Conservation (phyloP, 2,888 invertebrate genomes). For the Harpalus rufipes region DNA sequence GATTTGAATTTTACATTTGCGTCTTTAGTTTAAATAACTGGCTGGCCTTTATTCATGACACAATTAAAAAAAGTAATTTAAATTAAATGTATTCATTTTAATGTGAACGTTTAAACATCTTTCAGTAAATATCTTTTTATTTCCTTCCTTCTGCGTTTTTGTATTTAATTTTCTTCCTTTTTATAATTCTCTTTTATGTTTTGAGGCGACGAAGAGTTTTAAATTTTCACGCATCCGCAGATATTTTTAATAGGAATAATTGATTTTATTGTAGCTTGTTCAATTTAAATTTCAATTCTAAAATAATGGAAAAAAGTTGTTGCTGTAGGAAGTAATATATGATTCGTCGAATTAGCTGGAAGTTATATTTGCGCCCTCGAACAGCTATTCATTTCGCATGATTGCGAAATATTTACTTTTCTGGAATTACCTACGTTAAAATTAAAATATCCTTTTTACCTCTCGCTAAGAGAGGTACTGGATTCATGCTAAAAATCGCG, state of each 20-base stretch:
- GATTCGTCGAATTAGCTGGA: not conserved
- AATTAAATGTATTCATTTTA: conserved; percentile 54
- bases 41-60: conserved; percentile 45
- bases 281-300: conserved; percentile 53
- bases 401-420: not conserved
- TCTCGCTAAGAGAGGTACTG: too few relatives aligned
- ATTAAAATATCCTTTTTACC: not conserved
- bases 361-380: not conserved
- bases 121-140: conserved; percentile 54
- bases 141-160: conserved; percentile 43
- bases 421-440: not conserved
- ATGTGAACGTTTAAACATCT: conserved; percentile 50
- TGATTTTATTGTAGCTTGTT: conserved; percentile 58
- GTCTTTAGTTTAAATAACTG: conserved; percentile 44
- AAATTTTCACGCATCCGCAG: conserved; percentile 55
- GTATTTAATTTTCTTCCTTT: conserved; percentile 42
- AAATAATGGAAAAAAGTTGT: conserved; percentile 36
- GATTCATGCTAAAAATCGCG: too few relatives aligned
- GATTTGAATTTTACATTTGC: conserved; percentile 57
- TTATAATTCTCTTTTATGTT: conserved; percentile 51
- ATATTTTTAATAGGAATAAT: conserved; percentile 58
- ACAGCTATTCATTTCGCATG: not conserved
- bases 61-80: conserved; percentile 57
- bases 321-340: not conserved
- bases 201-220: conserved; percentile 51